Evolutionary conservation across 2,888 invertebrate species (phyloP), one percentile per base, ranked within the genome.

Genomic region (Agapostemon virescens): DNA sequence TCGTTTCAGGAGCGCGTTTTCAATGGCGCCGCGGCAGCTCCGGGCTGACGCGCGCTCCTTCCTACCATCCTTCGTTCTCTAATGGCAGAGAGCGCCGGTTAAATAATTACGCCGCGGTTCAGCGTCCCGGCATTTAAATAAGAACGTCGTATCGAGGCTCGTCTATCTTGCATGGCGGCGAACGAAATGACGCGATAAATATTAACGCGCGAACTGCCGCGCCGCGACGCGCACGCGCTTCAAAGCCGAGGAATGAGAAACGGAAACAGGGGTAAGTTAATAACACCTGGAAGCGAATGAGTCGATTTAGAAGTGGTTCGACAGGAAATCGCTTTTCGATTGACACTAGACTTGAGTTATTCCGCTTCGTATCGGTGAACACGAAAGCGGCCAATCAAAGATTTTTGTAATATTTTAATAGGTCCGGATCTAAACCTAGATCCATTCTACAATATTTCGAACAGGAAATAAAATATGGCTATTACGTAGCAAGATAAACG

Each of bases 1-100:
- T 85, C 79, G 82, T 80, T 82, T 72, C 76, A 82, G 77, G 78
- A 79, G 71, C 68, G 77, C 78, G 66, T 74, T 81, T 77, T 75
- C 72, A 79, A 85, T 72, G 81, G 77, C 67, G 74, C 80, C 80
- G 81, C 63, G 42, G 61, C 61, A 63, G 45, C 69, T 70, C 74
- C 45, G 58, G 61, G 79, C 69, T 64, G 38, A 61, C 55, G 67
- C 68, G 30, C 30, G 36, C 75, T 64, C 64, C 40, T 69, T 55
- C 71, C 61, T 66, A 68, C 17, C 55, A 55, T 63, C 64, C 68
- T 49, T 49, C 17, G 74, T 42, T 68, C 52, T 68, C 45, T 78
- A 70, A 75, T 71, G 63, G 75, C 75, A 71, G 64, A 71, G 36
- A 64, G 79, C 79, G 79, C 73, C 69, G 72, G 70, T 72, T 69